These are phyloP conservation scores for pig (Sus scrofa) DNA, from an alignment of 2,113 vertebrate genomes.

Conservation along the genomic window T2T-Sscrofa CM000830.6:31117001-31117500, in stretches of 20 bases:
- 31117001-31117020: too few species aligned
- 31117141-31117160: conserved; percentile 30
- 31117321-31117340: background rate
- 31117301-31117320: background rate
- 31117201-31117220: background rate
- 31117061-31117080: too few species aligned
- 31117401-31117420: background rate
- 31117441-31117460: conserved; percentile 6
- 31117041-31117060: too few species aligned
- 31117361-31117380: background rate
- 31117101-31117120: too few species aligned
- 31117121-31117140: too few species aligned
- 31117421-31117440: background rate
- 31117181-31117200: background rate
- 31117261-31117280: too few species aligned
- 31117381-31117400: background rate
- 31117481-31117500: background rate
- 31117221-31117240: background rate
- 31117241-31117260: background rate
- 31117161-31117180: background rate
- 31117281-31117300: background rate
- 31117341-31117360: background rate
- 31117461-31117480: background rate
- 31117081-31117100: too few species aligned
- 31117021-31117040: too few species aligned